Evolutionary conservation across 2,888 invertebrate species (phyloP).

Genomic region (Agrypnus murinus): DNA sequence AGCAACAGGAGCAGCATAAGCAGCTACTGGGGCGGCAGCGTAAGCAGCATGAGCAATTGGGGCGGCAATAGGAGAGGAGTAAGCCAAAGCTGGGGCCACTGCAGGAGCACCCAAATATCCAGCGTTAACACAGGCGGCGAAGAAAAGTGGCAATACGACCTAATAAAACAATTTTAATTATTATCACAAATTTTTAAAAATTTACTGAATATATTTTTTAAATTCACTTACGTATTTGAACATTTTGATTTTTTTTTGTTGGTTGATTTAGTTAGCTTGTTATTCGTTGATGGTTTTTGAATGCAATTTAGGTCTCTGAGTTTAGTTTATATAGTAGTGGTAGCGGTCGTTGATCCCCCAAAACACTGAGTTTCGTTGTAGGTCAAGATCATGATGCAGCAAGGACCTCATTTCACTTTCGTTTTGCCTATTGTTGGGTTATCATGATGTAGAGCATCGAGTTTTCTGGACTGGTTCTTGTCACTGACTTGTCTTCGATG

Average conservation of each 20-base stretch:
- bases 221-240: conserved; percentile 62
- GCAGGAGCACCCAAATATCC: conserved; percentile 65
- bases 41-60: conserved; percentile 52
- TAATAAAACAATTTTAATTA: too few relatives aligned
- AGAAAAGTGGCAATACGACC: conserved; percentile 69
- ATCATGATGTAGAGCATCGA: conserved; percentile 37
- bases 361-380: conserved; percentile 57
- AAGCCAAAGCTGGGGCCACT: conserved; percentile 61
- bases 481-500: conserved; percentile 12
- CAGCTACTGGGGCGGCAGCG: conserved; percentile 49
- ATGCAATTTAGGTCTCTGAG: conserved; percentile 51
- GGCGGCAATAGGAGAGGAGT: too few relatives aligned
- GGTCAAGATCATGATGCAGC: conserved; percentile 65
- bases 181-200: neutral
- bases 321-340: conserved; percentile 56
- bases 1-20: too few relatives aligned
- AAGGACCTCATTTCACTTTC: conserved; percentile 63
- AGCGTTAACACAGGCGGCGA: too few relatives aligned
- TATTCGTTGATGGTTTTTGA: too few relatives aligned
- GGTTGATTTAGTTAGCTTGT: conserved; percentile 40
- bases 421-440: conserved; percentile 51
- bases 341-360: conserved; percentile 52
- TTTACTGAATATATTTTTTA: too few relatives aligned
- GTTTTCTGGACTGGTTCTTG: conserved; percentile 11
- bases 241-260: conserved; percentile 59